Evolutionary conservation across 2,113 vertebrate genomes (phyloP).

Genomic region (Actinemys pallida): DNA sequence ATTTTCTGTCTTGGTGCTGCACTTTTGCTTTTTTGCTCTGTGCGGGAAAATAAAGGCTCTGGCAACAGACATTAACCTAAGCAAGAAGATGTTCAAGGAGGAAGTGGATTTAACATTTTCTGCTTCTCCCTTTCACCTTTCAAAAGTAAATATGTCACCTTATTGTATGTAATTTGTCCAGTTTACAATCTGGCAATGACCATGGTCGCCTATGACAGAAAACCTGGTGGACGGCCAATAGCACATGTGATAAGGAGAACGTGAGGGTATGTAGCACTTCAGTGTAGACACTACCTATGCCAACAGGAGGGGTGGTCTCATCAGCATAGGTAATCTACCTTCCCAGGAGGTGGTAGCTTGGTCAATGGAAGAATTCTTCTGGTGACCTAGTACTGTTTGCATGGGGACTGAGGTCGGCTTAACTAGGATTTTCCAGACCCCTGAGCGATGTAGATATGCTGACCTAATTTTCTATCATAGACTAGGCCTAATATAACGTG

Average conservation of each 20-base stretch:
- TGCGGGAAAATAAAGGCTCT: neutral
- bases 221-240: accelerated
- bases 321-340: neutral
- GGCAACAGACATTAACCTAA: neutral
- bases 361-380: neutral
- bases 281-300: neutral
- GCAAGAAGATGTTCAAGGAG: neutral
- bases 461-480: neutral
- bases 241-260: neutral
- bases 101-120: neutral
- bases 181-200: no score
- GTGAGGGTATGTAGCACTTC: no score
- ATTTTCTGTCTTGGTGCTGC: neutral
- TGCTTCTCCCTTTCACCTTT: neutral
- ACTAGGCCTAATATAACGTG: accelerated
- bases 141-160: neutral
- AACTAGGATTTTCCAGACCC: neutral
- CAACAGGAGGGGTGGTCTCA: neutral
- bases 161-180: neutral
- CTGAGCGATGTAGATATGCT: neutral
- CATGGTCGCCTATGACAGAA: accelerated
- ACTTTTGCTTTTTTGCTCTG: neutral
- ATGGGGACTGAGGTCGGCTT: neutral
- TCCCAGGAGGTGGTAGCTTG: neutral
- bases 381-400: neutral